Evolutionary conservation across 2,797 vertebrate genomes (phyloP).

Genomic region (Lepilemur ruficaudatus): DNA sequence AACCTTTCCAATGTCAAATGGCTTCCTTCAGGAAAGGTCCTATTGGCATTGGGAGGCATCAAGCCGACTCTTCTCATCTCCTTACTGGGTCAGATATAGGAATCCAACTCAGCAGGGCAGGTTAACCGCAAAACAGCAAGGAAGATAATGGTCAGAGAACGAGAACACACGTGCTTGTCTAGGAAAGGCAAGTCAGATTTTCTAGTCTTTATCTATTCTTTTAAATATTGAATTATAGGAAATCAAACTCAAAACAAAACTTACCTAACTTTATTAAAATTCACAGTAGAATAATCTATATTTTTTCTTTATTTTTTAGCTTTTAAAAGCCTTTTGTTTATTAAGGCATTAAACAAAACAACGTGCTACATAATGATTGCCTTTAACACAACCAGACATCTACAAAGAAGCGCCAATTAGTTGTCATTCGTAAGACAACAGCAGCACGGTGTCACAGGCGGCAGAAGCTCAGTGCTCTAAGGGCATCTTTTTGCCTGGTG

Average conservation of each 20-base stretch:
- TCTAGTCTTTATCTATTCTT: constrained; percentile 27
- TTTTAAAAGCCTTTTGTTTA: constrained; percentile 26
- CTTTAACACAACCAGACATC: background rate
- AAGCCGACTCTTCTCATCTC: constrained; percentile 66
- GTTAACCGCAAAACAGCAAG: constrained; percentile 70
- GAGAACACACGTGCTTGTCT: background rate
- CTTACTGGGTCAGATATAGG: constrained; percentile 72
- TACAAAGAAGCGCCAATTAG: constrained; percentile 8
- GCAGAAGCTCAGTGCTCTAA: background rate
- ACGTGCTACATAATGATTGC: background rate
- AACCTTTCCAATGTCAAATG: constrained; percentile 71
- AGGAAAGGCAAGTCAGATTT: constrained; percentile 61
- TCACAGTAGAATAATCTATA: background rate
- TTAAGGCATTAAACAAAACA: constrained; percentile 39
- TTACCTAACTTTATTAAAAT: constrained; percentile 50
- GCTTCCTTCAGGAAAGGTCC: constrained; percentile 72
- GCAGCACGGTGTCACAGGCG: background rate
- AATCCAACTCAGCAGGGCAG: constrained; percentile 72
- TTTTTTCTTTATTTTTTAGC: background rate
- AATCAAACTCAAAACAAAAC: constrained; percentile 58
- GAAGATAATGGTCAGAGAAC: constrained; percentile 59
- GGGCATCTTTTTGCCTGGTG: background rate
- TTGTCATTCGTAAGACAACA: background rate
- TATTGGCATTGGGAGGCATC: constrained; percentile 63
- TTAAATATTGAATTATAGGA: constrained; percentile 41